Evolutionary conservation across 64 coral and sea anemone genomes (phyloP).

Genomic region (Montipora sp.): DNA sequence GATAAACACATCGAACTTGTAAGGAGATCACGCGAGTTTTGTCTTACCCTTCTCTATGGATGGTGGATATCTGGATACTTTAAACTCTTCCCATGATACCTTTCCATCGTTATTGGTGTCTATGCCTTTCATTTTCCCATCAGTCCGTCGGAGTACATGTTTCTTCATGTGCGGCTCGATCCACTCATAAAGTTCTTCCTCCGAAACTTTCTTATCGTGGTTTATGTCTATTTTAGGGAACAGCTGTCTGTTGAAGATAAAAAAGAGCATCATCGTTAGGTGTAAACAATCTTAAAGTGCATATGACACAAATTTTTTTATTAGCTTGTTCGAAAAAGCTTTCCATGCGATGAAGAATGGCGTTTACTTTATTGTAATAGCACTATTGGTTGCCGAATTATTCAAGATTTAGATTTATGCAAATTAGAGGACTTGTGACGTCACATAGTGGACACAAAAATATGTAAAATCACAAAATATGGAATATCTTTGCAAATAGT

Average conservation of each 20-base stretch:
- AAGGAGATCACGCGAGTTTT: background rate
- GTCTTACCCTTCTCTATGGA: constrained; percentile 28
- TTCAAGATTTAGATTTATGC: too few species aligned
- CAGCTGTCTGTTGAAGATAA: constrained; percentile 27
- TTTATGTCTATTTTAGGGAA: constrained; percentile 78
- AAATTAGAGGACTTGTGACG: too few species aligned
- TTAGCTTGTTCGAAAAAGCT: too few species aligned
- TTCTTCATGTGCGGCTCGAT: constrained; percentile 85
- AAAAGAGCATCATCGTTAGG: background rate
- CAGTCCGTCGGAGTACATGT: constrained; percentile 59
- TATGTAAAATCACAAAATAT: too few species aligned
- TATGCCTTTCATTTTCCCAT: constrained; percentile 61
- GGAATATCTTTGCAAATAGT: too few species aligned
- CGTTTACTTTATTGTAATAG: too few species aligned
- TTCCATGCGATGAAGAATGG: too few species aligned
- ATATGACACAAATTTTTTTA: too few species aligned
- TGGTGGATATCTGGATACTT: constrained; percentile 6
- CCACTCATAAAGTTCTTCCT: constrained; percentile 71
- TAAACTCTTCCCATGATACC: constrained; percentile 69
- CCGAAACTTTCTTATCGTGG: constrained; percentile 76
- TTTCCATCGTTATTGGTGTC: constrained; percentile 85
- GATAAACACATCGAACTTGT: background rate
- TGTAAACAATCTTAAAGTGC: background rate
- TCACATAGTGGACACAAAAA: too few species aligned
- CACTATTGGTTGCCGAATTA: too few species aligned